Percentiles rank a stretch among this genome's conserved stretches.
Conservation (phyloP, 2,888 invertebrate genomes). For the Pedicia rivosa region DNA sequence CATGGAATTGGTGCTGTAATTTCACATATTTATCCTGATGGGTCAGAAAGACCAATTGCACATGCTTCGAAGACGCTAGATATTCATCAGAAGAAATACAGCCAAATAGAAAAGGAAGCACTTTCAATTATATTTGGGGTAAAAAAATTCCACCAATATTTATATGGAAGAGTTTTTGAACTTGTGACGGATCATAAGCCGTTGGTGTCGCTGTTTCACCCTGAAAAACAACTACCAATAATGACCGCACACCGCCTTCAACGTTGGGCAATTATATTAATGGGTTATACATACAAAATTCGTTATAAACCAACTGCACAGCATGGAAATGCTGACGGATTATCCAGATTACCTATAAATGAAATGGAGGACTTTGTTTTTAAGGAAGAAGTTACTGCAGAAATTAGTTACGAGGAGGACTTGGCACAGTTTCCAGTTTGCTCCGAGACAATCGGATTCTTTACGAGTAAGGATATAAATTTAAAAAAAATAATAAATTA, state of each 20-base stretch:
- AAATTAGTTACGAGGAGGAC: no score
- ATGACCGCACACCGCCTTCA: slow-evolving; percentile 11
- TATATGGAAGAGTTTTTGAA: slow-evolving; percentile 12
- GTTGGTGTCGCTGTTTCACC: slow-evolving; percentile 9
- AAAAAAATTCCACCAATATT: slow-evolving; percentile 13
- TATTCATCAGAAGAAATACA: not conserved
- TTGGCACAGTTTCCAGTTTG: no score
- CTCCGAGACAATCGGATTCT: no score
- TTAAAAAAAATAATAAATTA: no score
- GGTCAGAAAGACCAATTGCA: not conserved
- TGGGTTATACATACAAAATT: slow-evolving; percentile 11
- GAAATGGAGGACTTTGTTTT: no score
- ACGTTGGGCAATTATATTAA: slow-evolving; percentile 11
- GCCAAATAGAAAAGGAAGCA: not conserved
- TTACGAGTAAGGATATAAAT: no score
- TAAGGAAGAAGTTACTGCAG: no score
- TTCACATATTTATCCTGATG: slow-evolving; percentile 2
- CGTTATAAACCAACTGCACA: slow-evolving; percentile 8
- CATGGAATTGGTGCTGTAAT: slow-evolving; percentile 16
- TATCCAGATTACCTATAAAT: slow-evolving; percentile 14
- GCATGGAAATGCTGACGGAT: slow-evolving; percentile 10
- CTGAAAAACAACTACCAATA: slow-evolving; percentile 10
- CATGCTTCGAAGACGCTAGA: slow-evolving; percentile 4
- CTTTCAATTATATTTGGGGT: slow-evolving; percentile 10
- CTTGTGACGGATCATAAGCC: slow-evolving; percentile 12